Base-by-base conservation (phyloP, 2,888 invertebrate genomes). In the Nymphalis urticae region DNA sequence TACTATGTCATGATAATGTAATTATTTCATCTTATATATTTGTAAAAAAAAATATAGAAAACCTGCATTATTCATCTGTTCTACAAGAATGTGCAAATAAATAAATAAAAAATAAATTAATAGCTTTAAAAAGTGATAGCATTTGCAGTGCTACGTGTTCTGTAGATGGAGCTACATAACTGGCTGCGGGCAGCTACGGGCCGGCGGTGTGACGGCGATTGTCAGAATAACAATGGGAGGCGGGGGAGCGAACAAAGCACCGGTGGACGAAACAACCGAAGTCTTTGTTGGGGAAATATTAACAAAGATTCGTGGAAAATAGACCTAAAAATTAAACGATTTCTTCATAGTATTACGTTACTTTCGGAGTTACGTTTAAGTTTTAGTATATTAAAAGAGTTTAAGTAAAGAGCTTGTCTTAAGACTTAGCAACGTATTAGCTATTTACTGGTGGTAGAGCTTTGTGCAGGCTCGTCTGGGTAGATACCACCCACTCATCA, bases 151-250 rank as follows among this genome's bases (percentile, higher is more conserved):
- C 9, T 3, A 6, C 1, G n/a, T 21, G 48, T 5, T 62, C 67
- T 58, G 42, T 4, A 62, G 24, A 17, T 62, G 66, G 56, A 32
- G 48, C 56, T 42, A 58, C 67, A 67, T 56, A 63, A 64, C 70
- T 67, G 69, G 67, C 70, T 67, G 69, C 67, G 61, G 58, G 71
- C 63, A 64, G 69, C 70, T 71, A 73, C 72, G 72, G 75, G 72
- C 62, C 56, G 67, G 62, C 62, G 66, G 80, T 77, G 75, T 75
- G 78, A 77, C 80, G 83, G 82, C 79, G 87, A 82, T 83, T 86
- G 88, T 88, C 89, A 83, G 88, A 85, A 86, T 84, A 89, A 90
- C 89, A 90, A 90, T 88, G 69, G 86, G 50, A 69, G 75, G 75
- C 77, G 79, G 81, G 81, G 85, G 82, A 72, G 76, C 81, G 84